Evolutionary conservation across 2,113 vertebrate species (phyloP).

Genomic region (Datnioides undecimradiatus): DNA sequence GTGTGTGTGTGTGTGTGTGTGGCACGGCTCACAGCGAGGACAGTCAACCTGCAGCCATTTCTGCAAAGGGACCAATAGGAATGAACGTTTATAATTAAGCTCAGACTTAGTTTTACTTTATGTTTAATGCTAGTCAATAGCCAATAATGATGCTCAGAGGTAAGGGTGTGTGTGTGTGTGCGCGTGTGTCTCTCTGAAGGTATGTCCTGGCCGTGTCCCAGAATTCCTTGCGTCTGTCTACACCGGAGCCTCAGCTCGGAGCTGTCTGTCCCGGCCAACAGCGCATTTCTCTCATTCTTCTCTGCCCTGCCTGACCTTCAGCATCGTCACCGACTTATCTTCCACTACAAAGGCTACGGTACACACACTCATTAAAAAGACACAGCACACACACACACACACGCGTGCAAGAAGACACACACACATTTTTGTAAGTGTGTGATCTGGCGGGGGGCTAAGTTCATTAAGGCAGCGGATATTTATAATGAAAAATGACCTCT

Average conservation of each 20-base stretch:
- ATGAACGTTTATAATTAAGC: neutral
- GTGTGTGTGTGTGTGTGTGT: too few species aligned
- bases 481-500: slow-evolving; percentile 75
- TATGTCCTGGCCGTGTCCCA: slow-evolving; percentile 47
- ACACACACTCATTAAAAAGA: slow-evolving; percentile 64
- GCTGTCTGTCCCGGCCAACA: slow-evolving; percentile 48
- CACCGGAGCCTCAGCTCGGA: slow-evolving; percentile 49
- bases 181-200: slow-evolving; percentile 17
- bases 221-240: slow-evolving; percentile 68
- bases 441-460: slow-evolving; percentile 30
- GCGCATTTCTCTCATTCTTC: slow-evolving; percentile 77
- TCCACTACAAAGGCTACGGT: slow-evolving; percentile 69
- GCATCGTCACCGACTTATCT: slow-evolving; percentile 79
- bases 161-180: slow-evolving; percentile 7
- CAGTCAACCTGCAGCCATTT: too few species aligned
- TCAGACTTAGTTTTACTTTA: neutral
- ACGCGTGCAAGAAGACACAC: slow-evolving; percentile 25
- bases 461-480: slow-evolving; percentile 72
- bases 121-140: neutral
- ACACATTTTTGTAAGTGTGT: slow-evolving; percentile 15
- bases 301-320: slow-evolving; percentile 83
- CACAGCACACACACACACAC: slow-evolving; percentile 5
- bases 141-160: neutral
- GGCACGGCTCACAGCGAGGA: neutral
- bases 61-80: neutral